Evolutionary conservation across 2,113 vertebrate genomes (phyloP).

Genomic region (Bufo bufo): DNA sequence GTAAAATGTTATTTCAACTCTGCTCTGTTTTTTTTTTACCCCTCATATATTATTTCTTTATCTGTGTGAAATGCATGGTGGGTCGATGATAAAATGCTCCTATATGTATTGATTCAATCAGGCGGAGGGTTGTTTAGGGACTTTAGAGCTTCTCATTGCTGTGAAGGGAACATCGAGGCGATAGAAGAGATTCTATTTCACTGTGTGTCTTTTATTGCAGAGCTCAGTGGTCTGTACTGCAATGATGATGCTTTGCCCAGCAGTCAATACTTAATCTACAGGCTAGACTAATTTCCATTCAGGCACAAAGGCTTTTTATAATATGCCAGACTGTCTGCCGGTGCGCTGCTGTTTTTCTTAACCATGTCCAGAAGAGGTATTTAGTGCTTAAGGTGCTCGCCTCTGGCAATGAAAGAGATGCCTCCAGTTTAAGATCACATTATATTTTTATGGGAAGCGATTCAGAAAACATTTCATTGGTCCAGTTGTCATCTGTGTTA

Average conservation of each 20-base stretch:
- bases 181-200: conserved; percentile 61
- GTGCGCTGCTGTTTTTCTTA: conserved; percentile 20
- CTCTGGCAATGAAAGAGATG: conserved; percentile 4
- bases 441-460: conserved; percentile 12
- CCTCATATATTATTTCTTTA: neutral
- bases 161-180: conserved; percentile 65
- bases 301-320: conserved; percentile 59
- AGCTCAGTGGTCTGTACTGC: conserved; percentile 66
- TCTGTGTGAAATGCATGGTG: conserved; percentile 62
- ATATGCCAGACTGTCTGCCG: conserved; percentile 27
- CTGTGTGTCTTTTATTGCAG: conserved; percentile 62
- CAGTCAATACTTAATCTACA: conserved; percentile 64
- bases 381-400: conserved; percentile 31
- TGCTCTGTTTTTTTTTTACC: neutral
- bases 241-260: conserved; percentile 58
- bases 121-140: conserved; percentile 66
- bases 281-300: conserved; percentile 59
- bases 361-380: conserved; percentile 27
- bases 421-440: neutral
- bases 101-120: conserved; percentile 66
- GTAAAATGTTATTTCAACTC: neutral
- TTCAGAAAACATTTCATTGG: neutral
- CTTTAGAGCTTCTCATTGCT: conserved; percentile 61
- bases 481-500: neutral
- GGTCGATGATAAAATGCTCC: conserved; percentile 65